A percentile compares a stretch with the other conserved stretches of the same genome.
phyloP scores from a whole-genome alignment of 1,140 invertebrate genomes.

The Diorhabda sublineata region DNA sequence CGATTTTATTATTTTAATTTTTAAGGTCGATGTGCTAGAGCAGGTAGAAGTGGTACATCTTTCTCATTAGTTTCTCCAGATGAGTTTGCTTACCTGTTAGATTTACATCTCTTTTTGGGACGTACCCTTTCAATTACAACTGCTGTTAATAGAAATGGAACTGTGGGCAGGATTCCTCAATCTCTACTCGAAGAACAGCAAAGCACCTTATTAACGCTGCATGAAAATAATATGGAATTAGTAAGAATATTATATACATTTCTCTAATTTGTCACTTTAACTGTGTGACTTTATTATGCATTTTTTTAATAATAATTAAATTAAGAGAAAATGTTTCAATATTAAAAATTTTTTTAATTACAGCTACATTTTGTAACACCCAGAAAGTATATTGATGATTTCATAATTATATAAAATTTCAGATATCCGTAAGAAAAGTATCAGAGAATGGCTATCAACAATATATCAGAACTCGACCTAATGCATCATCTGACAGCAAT shows the following conservation, averaged over 20 bases:
- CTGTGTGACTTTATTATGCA: too few relatives aligned
- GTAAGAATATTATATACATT: constrained; percentile 45
- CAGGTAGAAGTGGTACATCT: constrained; percentile 84
- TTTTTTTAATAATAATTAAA: too few relatives aligned
- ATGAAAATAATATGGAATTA: constrained; percentile 69
- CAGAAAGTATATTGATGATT: too few relatives aligned
- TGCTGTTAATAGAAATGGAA: constrained; percentile 43
- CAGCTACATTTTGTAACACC: too few relatives aligned
- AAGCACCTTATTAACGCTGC: constrained; percentile 71
- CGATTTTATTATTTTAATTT: constrained; percentile 4
- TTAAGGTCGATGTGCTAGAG: constrained; percentile 90
- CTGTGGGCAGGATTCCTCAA: constrained; percentile 78
- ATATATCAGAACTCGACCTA: constrained; percentile 80
- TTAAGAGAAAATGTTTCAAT: too few relatives aligned
- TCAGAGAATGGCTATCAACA: constrained; percentile 87
- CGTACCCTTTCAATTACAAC: constrained; percentile 57
- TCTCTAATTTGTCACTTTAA: too few relatives aligned
- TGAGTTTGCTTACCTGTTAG: constrained; percentile 88
- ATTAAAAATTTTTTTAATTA: too few relatives aligned
- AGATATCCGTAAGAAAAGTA: constrained; percentile 72
- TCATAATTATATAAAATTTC: constrained; percentile 9
- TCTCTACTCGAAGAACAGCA: constrained; percentile 78
- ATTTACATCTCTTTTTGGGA: constrained; percentile 92
- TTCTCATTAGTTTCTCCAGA: constrained; percentile 86
- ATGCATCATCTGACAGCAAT: constrained; percentile 84